A percentile compares a stretch with the other conserved stretches of the same genome.
These are phyloP conservation scores for Eucriotettix oculatus DNA, from an alignment of 2,888 invertebrate genomes.

Conservation along the genomic window DNA sequence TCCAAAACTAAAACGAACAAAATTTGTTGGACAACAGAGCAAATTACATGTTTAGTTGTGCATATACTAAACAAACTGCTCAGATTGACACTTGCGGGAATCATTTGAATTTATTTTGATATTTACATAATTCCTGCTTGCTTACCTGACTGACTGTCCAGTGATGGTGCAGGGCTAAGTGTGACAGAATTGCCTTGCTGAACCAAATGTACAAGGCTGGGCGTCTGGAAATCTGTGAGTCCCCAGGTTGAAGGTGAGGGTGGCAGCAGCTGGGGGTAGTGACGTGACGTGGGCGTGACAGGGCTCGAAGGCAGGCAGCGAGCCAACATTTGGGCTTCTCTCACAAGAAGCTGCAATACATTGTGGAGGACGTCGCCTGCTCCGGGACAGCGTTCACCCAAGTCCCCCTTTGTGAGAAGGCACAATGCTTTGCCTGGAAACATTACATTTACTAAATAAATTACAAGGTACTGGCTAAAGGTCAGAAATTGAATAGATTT, in stretches of 20 bases:
- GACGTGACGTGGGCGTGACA: constrained; percentile 62
- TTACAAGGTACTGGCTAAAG: too few relatives aligned
- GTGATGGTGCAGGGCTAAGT: constrained; percentile 76
- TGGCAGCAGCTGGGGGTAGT: constrained; percentile 31
- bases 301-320: constrained; percentile 65
- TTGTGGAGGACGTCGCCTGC: constrained; percentile 90
- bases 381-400: constrained; percentile 80
- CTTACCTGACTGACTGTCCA: constrained; percentile 64
- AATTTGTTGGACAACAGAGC: too few relatives aligned
- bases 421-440: constrained; percentile 73
- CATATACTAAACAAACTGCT: too few relatives aligned
- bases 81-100: too few relatives aligned
- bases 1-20: too few relatives aligned
- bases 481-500: not conserved
- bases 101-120: too few relatives aligned
- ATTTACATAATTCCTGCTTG: not conserved
- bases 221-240: constrained; percentile 35
- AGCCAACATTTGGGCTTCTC: constrained; percentile 62
- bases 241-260: constrained; percentile 52
- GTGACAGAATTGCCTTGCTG: constrained; percentile 69
- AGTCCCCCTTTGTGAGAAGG: constrained; percentile 72
- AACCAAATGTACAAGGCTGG: constrained; percentile 54
- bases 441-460: constrained; percentile 11
- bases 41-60: too few relatives aligned
- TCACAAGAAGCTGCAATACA: constrained; percentile 71